Evolutionary conservation across 2,888 invertebrate species (phyloP), one percentile per base, ranked within the genome.

Genomic region (Metopia argyrocephala): DNA sequence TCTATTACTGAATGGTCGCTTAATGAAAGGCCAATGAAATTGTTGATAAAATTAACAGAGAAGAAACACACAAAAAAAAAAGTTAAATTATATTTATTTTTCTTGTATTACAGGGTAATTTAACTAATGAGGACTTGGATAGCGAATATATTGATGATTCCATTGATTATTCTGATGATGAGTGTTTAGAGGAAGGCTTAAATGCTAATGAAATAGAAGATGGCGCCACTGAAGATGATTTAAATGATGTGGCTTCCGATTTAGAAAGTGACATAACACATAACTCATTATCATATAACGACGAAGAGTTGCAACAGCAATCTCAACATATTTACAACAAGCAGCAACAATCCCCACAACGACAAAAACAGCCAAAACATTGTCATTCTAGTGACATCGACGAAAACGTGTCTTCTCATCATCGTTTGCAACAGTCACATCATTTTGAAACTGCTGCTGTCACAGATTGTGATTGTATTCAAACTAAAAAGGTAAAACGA

Each of bases 201-300:
- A 54, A 78, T 78, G 71, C 12, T 57, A 73, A 78, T 70, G 65
- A 70, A 4, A 57, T 52, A 5, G 12, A 56, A 70, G 82, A 74
- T 70, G 84, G 73, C 79, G 89, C 89, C 85, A 89, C 89, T 71
- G 88, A 88, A 76, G 89, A 88, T 84, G 88, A 89, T 85, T 76
- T 89, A 71, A 87, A 88, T 84, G 87, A 89, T 81, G 86, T 85
- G 68, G 86, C 79, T 65, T 88, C 88, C 79, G 89, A 89, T 83
- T 85, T 89, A 83, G 88, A 88, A 83, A 86, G 85, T 78, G 84
- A 84, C 70, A 75, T 84, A 61, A 84, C 84, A 31, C 83, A 85
- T 76, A 85, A 85, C 66, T 86, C 87, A 31, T 83, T 83, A 23
- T 84, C 86, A 54, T 81, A 76, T 73, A 83, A 76, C 79, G 76